phyloP scores from a whole-genome alignment of 2,797 vertebrate genomes.

The Manis crassicaudata region DNA sequence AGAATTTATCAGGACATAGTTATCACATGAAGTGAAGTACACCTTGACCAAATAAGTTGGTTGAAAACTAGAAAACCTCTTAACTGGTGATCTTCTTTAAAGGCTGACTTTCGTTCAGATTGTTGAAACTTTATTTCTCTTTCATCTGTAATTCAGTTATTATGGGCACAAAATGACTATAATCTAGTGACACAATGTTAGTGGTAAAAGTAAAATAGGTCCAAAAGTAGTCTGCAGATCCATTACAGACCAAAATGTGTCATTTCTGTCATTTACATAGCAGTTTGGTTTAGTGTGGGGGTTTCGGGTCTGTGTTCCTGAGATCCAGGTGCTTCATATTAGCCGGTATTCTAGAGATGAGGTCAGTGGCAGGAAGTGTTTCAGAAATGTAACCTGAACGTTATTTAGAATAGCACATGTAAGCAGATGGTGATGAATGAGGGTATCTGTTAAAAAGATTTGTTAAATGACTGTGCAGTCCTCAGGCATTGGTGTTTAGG shows the following conservation, averaged over 20 bases:
- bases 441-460: slow-evolving; percentile 29
- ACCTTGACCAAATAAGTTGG: background rate
- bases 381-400: slow-evolving; percentile 62
- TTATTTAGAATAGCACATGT: slow-evolving; percentile 44
- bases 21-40: background rate
- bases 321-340: slow-evolving; percentile 73
- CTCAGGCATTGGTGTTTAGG: background rate
- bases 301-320: slow-evolving; percentile 74
- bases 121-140: slow-evolving; percentile 25
- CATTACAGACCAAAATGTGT: slow-evolving; percentile 50
- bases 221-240: slow-evolving; percentile 6
- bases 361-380: slow-evolving; percentile 59
- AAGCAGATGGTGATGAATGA: slow-evolving; percentile 64
- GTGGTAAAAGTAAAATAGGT: slow-evolving; percentile 68
- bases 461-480: background rate
- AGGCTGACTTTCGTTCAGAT: background rate
- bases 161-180: slow-evolving; percentile 1
- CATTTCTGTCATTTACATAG: slow-evolving; percentile 76
- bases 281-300: slow-evolving; percentile 68
- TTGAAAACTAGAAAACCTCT: slow-evolving; percentile 6
- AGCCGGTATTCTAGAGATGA: slow-evolving; percentile 71
- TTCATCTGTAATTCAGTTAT: background rate
- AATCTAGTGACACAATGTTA: slow-evolving; percentile 35
- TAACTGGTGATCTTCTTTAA: background rate
- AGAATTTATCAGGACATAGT: slow-evolving; percentile 3